These are phyloP conservation scores for Notoglanidium macrostoma DNA, from an alignment of 2,797 vertebrate species.

Conservation along the genomic window DNA sequence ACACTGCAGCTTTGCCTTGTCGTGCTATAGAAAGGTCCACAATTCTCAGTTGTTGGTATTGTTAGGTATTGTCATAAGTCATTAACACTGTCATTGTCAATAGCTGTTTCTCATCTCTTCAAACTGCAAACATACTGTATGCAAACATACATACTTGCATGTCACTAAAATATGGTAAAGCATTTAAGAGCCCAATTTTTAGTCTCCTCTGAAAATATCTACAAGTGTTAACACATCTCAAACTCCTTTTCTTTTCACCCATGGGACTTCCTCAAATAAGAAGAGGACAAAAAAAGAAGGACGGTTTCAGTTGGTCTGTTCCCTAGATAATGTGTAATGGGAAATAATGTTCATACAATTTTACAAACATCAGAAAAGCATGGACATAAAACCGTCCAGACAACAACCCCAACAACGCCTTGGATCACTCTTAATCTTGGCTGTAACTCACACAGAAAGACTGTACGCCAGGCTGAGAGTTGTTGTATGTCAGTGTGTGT, in stretches of 20 bases:
- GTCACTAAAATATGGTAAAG: neutral
- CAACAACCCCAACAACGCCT: neutral
- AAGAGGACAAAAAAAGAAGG: neutral
- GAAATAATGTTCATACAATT: conserved; percentile 36
- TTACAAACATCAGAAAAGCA: conserved; percentile 31
- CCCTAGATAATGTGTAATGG: conserved; percentile 21
- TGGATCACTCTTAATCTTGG: conserved; percentile 25
- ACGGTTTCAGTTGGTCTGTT: neutral
- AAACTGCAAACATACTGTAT: neutral
- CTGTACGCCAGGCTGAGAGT: conserved; percentile 31
- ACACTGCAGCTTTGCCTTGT: neutral
- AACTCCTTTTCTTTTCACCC: neutral
- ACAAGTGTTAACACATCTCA: neutral
- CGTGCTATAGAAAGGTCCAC: neutral
- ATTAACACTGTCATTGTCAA: neutral
- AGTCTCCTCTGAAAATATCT: neutral
- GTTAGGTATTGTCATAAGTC: neutral
- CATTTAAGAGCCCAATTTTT: neutral
- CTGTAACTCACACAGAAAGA: conserved; percentile 11
- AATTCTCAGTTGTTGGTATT: neutral
- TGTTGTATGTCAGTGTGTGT: conserved; percentile 39
- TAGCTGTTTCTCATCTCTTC: neutral
- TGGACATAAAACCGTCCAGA: conserved; percentile 15
- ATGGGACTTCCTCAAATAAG: neutral
- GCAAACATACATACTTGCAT: neutral